Evolutionary conservation across 2,113 vertebrate genomes (phyloP), one percentile per base, ranked within the genome.

Genomic region (Anarrhichthys ocellatus): DNA sequence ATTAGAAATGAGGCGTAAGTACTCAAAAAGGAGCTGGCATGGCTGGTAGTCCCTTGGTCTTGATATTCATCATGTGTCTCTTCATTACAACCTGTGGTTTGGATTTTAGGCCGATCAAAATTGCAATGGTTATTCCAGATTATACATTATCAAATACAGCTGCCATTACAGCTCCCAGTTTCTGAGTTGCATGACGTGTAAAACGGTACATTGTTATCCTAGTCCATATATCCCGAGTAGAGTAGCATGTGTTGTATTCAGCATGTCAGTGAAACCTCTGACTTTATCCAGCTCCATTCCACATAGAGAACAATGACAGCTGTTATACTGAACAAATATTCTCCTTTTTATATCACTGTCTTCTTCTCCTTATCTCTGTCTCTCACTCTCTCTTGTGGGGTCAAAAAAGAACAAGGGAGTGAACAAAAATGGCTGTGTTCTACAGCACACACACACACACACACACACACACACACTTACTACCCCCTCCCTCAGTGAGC

Each of bases 331-430:
- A 5, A 40, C 29, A 20, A 46, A 59, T 80, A 27, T 58, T 32
- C 36, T 73, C 61, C 29, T 54, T 29, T 48, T 32, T 59, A 29
- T 67, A 22, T 67, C 14, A 14, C 42, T 11, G 64, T 50, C 27
- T 61, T 36, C 40, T 32, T 59, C 65, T n/a, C 32, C 22, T 48
- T 34, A 34, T 66, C 20, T 9, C 29, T 27, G 15, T n/a, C 20
- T 38, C 58, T 64, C 20, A 72, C 18, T 27, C 14, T 54, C 66
- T 72, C 71, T 81, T 75, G 22, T 59, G 36, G 76, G 48, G 87
- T 87, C 80, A 82, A 62, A 73, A 56, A 84, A 77, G 73, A 81
- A 84, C 75, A 86, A 74, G 40, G 54, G 65, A 48, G 61, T 58
- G 73, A 91, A 86, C 56, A 50, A 64, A 79, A 65, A 20, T n/a